Evolutionary conservation across 2,888 invertebrate species (phyloP), one percentile per base, ranked within the genome.

Genomic region (Euzetes globulus): DNA sequence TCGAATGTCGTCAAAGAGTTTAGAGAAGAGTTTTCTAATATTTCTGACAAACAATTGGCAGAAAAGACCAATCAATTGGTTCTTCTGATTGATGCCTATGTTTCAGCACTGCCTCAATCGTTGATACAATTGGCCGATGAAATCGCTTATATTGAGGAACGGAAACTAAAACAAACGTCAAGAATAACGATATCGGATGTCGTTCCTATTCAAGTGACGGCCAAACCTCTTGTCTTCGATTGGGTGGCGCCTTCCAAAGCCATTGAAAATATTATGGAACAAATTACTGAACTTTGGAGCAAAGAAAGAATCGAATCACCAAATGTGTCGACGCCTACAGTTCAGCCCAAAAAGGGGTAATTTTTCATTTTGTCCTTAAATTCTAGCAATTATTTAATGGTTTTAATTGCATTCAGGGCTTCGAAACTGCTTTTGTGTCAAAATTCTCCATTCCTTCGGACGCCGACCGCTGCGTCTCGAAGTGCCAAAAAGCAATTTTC

Each of bases 201-300:
- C 6, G 15, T 63, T 1, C 63, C 72, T 15, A 70, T 74, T 22
- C 45, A 74, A 71, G 29, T 74, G 37, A 74, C 50, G 17, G 19
- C 70, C 19, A 74, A 74, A 58, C 52, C 68, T 17, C 33, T 41
- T 6, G 25, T 37, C 25, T 17, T 70, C 17, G 70, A 70, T 45
- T 45, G 70, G 70, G 33, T 70, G 7, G 68, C 70, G 41, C 33
- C 70, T 2, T 33, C 74, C 17, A 41, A 27, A 22, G 68, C 74
- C 13, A 74, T 70, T 33, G 74, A 70, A 33, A 70, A 70, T 25
- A 22, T 74, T 22, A 25, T 74, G 29, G 70, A 74, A 58, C 19
- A 50, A 70, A 74, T 58, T 17, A 19, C 17, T 11, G 45, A 52
- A 1, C 55, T 37, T 19, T 74, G 50, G 63, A 68, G 41, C 17